Evolutionary conservation across 1,140 invertebrate genomes (phyloP).

Genomic region (Lucilia sericata): DNA sequence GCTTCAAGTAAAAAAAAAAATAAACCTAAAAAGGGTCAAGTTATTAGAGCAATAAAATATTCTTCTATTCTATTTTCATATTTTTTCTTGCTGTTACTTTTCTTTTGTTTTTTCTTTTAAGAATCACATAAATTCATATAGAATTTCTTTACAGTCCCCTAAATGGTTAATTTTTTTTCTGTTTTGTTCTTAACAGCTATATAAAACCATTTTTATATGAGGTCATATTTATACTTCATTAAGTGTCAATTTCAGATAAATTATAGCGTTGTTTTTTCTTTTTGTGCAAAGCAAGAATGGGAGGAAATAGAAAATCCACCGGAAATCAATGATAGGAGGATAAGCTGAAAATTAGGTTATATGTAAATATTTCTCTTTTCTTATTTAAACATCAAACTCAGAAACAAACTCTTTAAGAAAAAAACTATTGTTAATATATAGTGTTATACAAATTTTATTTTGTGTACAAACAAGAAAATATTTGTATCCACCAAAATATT

Average conservation of each 20-base stretch:
- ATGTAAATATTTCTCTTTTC: no score
- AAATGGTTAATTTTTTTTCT: no score
- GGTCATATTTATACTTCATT: slow-evolving; percentile 44
- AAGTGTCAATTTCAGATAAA: slow-evolving; percentile 45
- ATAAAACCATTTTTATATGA: slow-evolving; percentile 14
- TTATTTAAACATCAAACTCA: no score
- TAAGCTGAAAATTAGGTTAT: no score
- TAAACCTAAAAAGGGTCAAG: neutral
- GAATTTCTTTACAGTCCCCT: neutral
- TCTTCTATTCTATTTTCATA: neutral
- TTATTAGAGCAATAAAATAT: neutral
- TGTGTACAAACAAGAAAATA: no score
- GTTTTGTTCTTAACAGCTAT: neutral
- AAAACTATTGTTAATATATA: no score
- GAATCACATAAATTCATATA: neutral
- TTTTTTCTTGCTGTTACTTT: neutral
- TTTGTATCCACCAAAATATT: no score
- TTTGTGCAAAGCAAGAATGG: neutral
- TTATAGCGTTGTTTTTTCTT: slow-evolving; percentile 29
- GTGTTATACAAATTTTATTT: no score
- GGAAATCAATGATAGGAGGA: neutral
- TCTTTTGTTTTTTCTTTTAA: no score
- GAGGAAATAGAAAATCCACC: neutral
- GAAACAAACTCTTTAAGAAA: no score
- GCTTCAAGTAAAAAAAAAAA: neutral